Evolutionary conservation across 2,888 invertebrate species (phyloP).

Genomic region (Eulithis testata): DNA sequence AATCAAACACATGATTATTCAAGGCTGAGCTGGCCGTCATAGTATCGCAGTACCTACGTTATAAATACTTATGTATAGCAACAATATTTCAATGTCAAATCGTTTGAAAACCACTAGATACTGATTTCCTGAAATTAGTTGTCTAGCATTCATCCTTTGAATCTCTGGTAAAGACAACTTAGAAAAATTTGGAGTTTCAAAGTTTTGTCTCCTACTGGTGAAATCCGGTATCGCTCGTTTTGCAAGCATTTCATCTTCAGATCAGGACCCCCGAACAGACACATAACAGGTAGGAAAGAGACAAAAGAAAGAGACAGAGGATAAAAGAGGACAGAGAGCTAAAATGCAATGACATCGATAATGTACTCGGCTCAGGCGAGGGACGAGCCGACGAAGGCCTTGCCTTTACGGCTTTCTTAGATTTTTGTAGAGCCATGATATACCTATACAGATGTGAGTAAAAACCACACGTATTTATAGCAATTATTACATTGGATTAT

Average conservation of each 20-base stretch:
- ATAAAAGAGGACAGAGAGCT: constrained; percentile 42
- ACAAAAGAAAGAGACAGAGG: constrained; percentile 32
- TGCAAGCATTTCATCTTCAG: not conserved
- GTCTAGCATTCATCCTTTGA: not conserved
- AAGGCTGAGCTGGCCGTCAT: constrained; percentile 74
- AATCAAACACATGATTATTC: constrained; percentile 76
- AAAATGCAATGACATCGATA: constrained; percentile 41
- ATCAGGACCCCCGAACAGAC: not conserved
- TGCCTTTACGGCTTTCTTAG: not conserved
- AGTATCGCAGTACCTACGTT: constrained; percentile 61
- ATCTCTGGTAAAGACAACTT: not conserved
- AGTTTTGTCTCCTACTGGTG: too few species aligned
- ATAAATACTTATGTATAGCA: constrained; percentile 65
- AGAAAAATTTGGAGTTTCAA: too few species aligned
- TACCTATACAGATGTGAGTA: too few species aligned
- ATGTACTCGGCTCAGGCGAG: constrained; percentile 16
- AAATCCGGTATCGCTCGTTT: not conserved
- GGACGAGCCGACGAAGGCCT: not conserved
- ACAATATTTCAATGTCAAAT: constrained; percentile 72
- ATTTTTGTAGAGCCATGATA: not conserved
- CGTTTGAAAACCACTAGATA: constrained; percentile 44
- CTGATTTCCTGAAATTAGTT: constrained; percentile 36
- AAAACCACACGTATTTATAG: too few species aligned
- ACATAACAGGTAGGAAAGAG: not conserved
- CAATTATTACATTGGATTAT: constrained; percentile 2